phyloP scores from a whole-genome alignment of 2,888 invertebrate genomes.

The Agrenia bidenticulata region DNA sequence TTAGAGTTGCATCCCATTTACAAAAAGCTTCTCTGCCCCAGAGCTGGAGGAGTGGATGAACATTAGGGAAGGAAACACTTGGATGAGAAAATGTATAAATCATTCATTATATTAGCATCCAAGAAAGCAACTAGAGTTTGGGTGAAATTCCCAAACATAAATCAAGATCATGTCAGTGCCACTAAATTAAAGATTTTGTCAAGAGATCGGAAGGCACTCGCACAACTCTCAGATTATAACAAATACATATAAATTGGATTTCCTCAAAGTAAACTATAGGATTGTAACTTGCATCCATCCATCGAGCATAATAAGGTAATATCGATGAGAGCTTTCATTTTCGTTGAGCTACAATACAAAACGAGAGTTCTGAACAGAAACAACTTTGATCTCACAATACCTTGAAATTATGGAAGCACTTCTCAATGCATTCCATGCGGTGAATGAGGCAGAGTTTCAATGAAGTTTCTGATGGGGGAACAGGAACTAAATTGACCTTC shows the following conservation, averaged over 20 bases:
- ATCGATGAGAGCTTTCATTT: too few relatives aligned
- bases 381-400: too few relatives aligned
- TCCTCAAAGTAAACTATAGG: too few relatives aligned
- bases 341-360: too few relatives aligned
- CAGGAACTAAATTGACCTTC: constrained; percentile 50
- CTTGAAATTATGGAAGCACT: constrained; percentile 53
- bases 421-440: constrained; percentile 53
- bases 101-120: constrained; percentile 8
- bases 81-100: constrained; percentile 53
- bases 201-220: constrained; percentile 2
- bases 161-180: constrained; percentile 31
- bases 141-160: background rate
- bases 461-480: constrained; percentile 52
- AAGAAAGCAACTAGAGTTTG: background rate
- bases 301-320: too few relatives aligned
- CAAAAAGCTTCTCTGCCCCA: too few relatives aligned
- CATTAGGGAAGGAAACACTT: background rate
- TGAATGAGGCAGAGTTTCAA: constrained; percentile 53
- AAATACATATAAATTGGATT: too few relatives aligned
- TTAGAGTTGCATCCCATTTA: too few relatives aligned
- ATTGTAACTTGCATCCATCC: too few relatives aligned
- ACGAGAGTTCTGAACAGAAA: too few relatives aligned
- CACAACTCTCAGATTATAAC: too few relatives aligned
- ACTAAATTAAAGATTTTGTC: constrained; percentile 29
- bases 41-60: background rate